Evolutionary conservation across 2,113 vertebrate genomes (phyloP).

Genomic region (Microcebus ravelobensis): DNA sequence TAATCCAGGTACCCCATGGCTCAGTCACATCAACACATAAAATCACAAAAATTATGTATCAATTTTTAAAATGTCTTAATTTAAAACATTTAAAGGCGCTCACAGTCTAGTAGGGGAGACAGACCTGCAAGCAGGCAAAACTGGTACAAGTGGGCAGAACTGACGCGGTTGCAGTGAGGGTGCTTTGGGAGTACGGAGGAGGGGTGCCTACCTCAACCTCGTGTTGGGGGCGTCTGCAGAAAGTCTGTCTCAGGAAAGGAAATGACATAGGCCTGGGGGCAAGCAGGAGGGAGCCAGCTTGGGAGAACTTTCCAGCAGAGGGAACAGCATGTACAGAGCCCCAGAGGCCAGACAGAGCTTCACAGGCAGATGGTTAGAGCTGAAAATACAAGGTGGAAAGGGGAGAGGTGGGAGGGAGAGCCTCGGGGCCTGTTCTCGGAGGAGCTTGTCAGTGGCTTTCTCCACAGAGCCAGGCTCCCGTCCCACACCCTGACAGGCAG

Average conservation of each 20-base stretch:
- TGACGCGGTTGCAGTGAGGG: rapidly evolving
- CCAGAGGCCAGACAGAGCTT: background rate
- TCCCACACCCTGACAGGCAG: background rate
- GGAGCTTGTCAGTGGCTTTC: background rate
- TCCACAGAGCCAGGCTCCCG: background rate
- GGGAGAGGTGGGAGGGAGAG: background rate
- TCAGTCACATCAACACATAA: background rate
- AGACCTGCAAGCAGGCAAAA: background rate
- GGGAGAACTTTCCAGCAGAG: background rate
- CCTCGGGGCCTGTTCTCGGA: background rate
- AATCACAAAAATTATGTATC: background rate
- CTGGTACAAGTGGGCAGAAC: background rate
- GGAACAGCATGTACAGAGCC: background rate
- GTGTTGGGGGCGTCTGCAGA: background rate
- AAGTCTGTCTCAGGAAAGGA: background rate
- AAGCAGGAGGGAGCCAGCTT: background rate
- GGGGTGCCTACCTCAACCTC: background rate
- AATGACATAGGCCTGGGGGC: background rate
- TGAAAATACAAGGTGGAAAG: background rate
- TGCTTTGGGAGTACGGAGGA: background rate
- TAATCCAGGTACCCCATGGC: background rate
- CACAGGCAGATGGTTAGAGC: background rate
- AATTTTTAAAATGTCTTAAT: background rate
- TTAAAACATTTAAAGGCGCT: background rate
- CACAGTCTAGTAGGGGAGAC: background rate